Evolutionary conservation across 2,888 invertebrate species (phyloP), one percentile per base, ranked within the genome.

Genomic region (Elgonia sp.): DNA sequence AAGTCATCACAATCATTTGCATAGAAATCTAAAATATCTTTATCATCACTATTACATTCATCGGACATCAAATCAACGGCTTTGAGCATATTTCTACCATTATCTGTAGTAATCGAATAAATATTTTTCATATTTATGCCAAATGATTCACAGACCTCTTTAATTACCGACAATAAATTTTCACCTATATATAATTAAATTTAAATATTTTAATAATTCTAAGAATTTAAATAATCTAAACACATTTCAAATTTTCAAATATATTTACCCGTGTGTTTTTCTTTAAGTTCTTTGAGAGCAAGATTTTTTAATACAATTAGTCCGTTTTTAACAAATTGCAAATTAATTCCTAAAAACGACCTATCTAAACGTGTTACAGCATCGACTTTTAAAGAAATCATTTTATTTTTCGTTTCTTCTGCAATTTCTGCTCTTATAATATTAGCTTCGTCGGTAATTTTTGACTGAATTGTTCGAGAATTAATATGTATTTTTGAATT

Each of bases 201-300:
- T 42, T 42, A 10, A 7, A 42, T 42, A 9, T 9, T 42, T 42
- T 42, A 42, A 42, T 42, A 42, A 9, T 42, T 9, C 10, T 42
- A 42, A 9, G 7, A 42, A 42, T 42, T 42, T 42, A 42, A 10
- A 42, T 9, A 42, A 42, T 9, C 10, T 42, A 42, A 9, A 42
- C 10, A 10, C 10, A 42, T 9, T 42, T 42, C 42, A 42, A 42
- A 42, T 42, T 42, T 42, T 42, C 42, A 42, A 42, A 42, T 9
- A 42, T 65, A 21, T 14, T 21, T 72, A 73, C 73, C 73, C 20
- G 73, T 60, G 7, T 75, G 73, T 16, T 16, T 75, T 60, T 60
- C 21, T 20, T 39, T 75, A 14, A 75, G 8, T 60, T 75, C 73
- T 40, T 60, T 75, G 16, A 60, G 21, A 3, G 73, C 73, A 21